phyloP scores from a whole-genome alignment of 2,888 invertebrate genomes.

The Acanthosoma haemorrhoidale region DNA sequence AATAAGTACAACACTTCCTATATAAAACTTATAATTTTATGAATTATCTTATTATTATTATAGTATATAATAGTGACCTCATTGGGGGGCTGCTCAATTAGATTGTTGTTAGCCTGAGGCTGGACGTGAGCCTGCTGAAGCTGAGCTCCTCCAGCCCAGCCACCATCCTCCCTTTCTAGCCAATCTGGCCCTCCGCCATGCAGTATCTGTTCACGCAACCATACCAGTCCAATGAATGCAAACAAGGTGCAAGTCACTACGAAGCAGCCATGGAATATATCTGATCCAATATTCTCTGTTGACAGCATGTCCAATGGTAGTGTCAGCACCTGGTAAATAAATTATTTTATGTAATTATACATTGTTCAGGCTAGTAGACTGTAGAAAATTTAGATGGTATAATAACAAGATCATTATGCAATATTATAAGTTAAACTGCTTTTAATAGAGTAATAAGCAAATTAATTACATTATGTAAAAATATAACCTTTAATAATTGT shows the following conservation, averaged over 20 bases:
- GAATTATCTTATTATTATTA: too few relatives aligned
- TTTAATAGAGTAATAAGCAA: too few relatives aligned
- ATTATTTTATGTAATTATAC: too few relatives aligned
- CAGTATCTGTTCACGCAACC: constrained; percentile 95
- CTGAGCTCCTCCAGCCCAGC: constrained; percentile 29
- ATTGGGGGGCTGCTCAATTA: constrained; percentile 30
- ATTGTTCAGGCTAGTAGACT: too few relatives aligned
- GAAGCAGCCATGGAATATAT: constrained; percentile 93
- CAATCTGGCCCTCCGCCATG: constrained; percentile 97
- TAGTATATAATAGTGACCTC: constrained; percentile 20
- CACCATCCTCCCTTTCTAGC: constrained; percentile 56
- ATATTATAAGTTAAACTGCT: too few relatives aligned
- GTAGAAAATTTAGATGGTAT: too few relatives aligned
- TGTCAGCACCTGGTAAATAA: constrained; percentile 66
- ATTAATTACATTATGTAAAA: too few relatives aligned
- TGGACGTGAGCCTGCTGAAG: neutral
- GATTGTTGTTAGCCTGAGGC: constrained; percentile 31
- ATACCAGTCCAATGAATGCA: constrained; percentile 93
- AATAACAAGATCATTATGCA: too few relatives aligned
- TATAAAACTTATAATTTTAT: too few relatives aligned
- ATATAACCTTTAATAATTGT: too few relatives aligned
- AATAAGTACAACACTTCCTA: too few relatives aligned
- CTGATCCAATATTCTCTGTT: constrained; percentile 84
- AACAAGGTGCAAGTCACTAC: constrained; percentile 94
- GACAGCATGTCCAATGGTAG: constrained; percentile 89